Evolutionary conservation across 1,140 invertebrate genomes (phyloP).

Genomic region (Panagrolaimus sp.): DNA sequence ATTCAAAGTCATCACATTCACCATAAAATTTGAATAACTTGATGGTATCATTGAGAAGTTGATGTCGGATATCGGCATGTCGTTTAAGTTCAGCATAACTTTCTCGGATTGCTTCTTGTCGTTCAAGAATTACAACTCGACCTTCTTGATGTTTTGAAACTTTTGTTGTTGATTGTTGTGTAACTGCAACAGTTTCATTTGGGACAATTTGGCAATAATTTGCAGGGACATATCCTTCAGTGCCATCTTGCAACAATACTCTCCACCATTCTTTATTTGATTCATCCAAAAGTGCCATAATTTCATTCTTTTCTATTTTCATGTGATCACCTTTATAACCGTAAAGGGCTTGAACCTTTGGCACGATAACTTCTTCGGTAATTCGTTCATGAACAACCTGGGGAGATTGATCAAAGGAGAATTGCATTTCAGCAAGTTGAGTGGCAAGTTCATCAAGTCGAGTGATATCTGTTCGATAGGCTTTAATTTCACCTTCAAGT

Average conservation of each 20-base stretch:
- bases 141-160: constrained; percentile 62
- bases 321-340: constrained; percentile 88
- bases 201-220: constrained; percentile 89
- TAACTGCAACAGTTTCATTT: constrained; percentile 73
- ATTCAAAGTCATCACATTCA: constrained; percentile 96
- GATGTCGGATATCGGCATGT: constrained; percentile 71
- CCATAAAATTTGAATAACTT: constrained; percentile 85
- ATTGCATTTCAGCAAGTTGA: constrained; percentile 67
- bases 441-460: constrained; percentile 78
- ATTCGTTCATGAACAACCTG: constrained; percentile 61
- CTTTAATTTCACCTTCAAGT: constrained; percentile 81
- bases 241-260: constrained; percentile 78
- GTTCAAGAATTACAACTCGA: constrained; percentile 76
- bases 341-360: constrained; percentile 80
- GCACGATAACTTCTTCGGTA: constrained; percentile 76
- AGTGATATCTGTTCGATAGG: constrained; percentile 81
- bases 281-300: constrained; percentile 85
- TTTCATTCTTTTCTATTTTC: constrained; percentile 80
- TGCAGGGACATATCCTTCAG: constrained; percentile 90
- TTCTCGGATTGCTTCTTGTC: constrained; percentile 73
- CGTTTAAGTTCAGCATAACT: constrained; percentile 76
- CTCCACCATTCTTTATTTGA: constrained; percentile 98
- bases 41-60: constrained; percentile 82
- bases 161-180: constrained; percentile 56
- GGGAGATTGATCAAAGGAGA: constrained; percentile 66